phyloP scores from a whole-genome alignment of 2,888 invertebrate species.

The Apamea sordens region DNA sequence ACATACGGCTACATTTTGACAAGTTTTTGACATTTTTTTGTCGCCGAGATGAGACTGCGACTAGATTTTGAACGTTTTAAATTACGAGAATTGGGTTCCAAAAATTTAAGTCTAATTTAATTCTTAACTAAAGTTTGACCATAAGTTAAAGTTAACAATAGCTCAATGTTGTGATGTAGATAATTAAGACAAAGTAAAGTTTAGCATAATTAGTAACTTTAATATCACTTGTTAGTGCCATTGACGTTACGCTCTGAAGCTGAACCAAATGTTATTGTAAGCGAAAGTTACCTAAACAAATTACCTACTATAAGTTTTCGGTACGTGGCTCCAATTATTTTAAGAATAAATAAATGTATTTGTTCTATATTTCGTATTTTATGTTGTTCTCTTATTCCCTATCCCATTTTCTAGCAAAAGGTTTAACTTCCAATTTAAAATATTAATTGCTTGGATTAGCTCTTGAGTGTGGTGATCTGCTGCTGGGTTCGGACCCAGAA shows the following conservation, averaged over 20 bases:
- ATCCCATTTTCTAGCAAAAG: not conserved
- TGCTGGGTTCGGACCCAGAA: not conserved
- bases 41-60: too few relatives aligned
- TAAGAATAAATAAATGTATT: constrained; percentile 48
- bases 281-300: constrained; percentile 65
- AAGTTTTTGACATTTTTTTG: too few relatives aligned
- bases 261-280: constrained; percentile 71
- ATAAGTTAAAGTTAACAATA: constrained; percentile 41
- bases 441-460: not conserved
- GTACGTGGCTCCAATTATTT: constrained; percentile 37
- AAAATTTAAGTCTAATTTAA: constrained; percentile 9
- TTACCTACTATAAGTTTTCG: constrained; percentile 45
- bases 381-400: not conserved
- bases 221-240: constrained; percentile 73
- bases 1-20: too few relatives aligned
- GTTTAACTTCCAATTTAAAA: not conserved
- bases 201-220: constrained; percentile 63
- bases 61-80: too few relatives aligned
- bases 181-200: constrained; percentile 49
- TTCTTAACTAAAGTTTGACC: constrained; percentile 1
- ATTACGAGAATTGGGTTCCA: too few relatives aligned
- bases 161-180: constrained; percentile 67
- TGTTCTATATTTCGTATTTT: constrained; percentile 16
- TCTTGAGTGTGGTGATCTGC: not conserved
- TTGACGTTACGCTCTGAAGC: constrained; percentile 69